Base-by-base conservation (phyloP, 2,113 vertebrate genomes). In the Hyperopisus bebe region DNA sequence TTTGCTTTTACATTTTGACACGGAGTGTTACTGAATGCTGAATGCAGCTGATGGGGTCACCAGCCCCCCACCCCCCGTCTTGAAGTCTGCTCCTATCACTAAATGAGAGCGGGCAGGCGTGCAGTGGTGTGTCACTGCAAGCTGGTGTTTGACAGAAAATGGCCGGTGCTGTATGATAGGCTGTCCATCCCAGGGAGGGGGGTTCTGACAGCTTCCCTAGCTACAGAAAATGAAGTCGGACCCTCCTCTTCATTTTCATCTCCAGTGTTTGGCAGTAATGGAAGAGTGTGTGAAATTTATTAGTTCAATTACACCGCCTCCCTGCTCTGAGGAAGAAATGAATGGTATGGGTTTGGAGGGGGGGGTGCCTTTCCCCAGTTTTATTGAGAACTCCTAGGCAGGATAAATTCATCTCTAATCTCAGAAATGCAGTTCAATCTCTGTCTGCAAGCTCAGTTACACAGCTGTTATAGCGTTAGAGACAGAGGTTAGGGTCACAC, bases 211-310 rank as follows among this genome's bases (percentile, higher is more conserved):
- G 87, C 24, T n/a, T 17, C 39, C 21, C 47, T 15, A 8, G 42
- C 35, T 27, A 24, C 10, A 15, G 62, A 88, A 42, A 35, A 24
- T 47, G 24, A 70, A 21, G 58, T n/a, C 5, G 11, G 13, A 47
- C 55, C 13, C 58, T 31, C 87, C 87, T 19, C 24, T 44, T 51
- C 80, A 42, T n/a, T 89, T 84, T 89, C 88, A 55, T 84, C 50
- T 24, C 51, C 35, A 47, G 24, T 3, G 24, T 66, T 89, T 66
- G 42, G 50, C 53, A 39, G 35, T 85, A 85, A 89, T 62, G 80
- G 89, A 21, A 85, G 42, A 48, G 47, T 62, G 50, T 17, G 19
- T 46, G n/a, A 50, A 53, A 89, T 89, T 83, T 89, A 89, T 89
- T 84, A 46, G 50, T 89, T 89, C 88, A 84, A 83, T 83, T 89